Base-by-base conservation (phyloP, 2,888 invertebrate species). In the Rhabditophanes sp. region DNA sequence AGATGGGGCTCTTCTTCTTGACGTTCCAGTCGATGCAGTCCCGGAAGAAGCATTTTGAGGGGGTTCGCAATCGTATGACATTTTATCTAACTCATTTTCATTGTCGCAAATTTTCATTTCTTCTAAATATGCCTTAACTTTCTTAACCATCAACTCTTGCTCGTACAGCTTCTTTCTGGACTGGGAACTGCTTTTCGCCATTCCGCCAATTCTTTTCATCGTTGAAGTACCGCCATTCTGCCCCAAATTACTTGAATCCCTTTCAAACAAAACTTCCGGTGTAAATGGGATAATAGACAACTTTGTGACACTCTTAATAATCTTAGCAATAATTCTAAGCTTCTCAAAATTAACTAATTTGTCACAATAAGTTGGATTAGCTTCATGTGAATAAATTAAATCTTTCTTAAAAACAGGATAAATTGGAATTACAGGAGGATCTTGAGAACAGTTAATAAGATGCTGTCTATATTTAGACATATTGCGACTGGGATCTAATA, bases 391-490 rank as follows among this genome's bases (percentile, higher is more conserved):
- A 64, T 96, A 96, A 6, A 90, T 93, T 51, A 99, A 73, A 70
- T 99, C 96, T 71, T 69, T 65, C 14, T 44, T 39, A 15, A 52
- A 35, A 19, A 75, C 66, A 5, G 75, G 75, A 50, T 73, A 74
- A 53, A 75, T 73, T 33, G 75, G 75, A 44, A 75, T 69, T 22
- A 64, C 55, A 4, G 64, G 60, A 2, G 60, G 62, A 3, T 46
- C 54, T 29, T 51, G 53, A 2, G 53, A 43, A 9, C 54, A 56
- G 15, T 52, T 46, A 1, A 53, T 50, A 29, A 96, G 78, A 39
- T 93, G 74, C 66, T 88, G 88, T 44, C 96, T 74, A 66, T 96
- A 96, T 68, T 88, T 88, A 63, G 84, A 83, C 93, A 99, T 96
- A 67, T 96, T 99, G 48, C 93, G 75, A 19, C 88, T 87, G 2